Percentiles rank a stretch among this genome's conserved stretches.
Evolutionary conservation across 2,113 vertebrate species (phyloP).

Genomic region (Steatornis caripensis): DNA sequence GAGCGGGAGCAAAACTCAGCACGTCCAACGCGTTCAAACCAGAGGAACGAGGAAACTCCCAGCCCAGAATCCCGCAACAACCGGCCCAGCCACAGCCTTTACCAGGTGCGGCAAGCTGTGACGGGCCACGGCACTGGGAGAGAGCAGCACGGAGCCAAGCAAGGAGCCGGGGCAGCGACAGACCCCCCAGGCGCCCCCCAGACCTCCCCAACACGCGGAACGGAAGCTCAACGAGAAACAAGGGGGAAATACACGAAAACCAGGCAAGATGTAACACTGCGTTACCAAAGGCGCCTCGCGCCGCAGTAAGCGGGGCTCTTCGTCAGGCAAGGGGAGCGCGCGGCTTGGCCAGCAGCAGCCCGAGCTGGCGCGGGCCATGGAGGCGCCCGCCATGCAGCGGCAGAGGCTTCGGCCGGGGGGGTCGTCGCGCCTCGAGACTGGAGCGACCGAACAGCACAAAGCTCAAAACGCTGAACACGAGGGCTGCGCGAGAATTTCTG

Average conservation of each 20-base stretch:
- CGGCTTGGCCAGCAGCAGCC: not conserved
- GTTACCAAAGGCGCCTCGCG: not conserved
- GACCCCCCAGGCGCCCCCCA: no score
- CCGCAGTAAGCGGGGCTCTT: fast-evolving
- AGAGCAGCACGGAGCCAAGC: fast-evolving
- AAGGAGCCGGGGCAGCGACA: not conserved
- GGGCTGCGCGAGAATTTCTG: not conserved
- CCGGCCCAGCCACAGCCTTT: not conserved
- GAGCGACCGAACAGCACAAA: not conserved
- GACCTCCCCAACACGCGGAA: not conserved
- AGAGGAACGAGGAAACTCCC: not conserved
- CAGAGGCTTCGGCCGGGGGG: not conserved
- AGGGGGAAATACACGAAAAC: not conserved
- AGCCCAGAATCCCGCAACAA: not conserved
- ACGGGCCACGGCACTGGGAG: fast-evolving
- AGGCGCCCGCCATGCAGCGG: not conserved
- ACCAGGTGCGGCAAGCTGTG: fast-evolving
- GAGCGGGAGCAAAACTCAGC: not conserved
- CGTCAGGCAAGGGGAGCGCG: not conserved
- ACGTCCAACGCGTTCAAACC: not conserved
- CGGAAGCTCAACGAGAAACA: not conserved
- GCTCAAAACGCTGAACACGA: not conserved
- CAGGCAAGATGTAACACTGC: not conserved
- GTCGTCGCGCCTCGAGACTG: no score
- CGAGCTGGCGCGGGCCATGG: no score